Conservation (phyloP, 2,797 vertebrate species). For the Lates japonicus region DNA sequence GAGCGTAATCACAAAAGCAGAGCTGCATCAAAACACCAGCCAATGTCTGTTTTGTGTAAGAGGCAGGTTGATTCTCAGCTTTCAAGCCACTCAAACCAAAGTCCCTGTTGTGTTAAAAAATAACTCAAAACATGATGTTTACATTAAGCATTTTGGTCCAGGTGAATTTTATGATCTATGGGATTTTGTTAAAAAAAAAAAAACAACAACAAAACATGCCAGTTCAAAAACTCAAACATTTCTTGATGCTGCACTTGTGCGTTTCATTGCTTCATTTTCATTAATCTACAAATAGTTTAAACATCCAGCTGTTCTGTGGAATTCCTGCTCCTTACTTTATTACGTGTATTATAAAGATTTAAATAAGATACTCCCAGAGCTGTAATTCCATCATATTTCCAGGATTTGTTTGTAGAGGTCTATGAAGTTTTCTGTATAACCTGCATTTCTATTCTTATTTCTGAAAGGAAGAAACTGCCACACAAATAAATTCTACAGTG, state of each 20-base stretch:
- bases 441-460: neutral
- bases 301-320: neutral
- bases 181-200: neutral
- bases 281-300: conserved; percentile 1
- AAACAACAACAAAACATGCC: neutral
- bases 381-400: neutral
- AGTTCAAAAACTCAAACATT: neutral
- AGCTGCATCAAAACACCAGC: neutral
- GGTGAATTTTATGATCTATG: conserved; percentile 13
- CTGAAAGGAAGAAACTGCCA: neutral
- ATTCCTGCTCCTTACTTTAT: neutral
- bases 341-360: neutral
- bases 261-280: neutral
- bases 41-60: conserved; percentile 14
- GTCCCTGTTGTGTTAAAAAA: neutral
- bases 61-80: neutral
- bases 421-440: neutral
- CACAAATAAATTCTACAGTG: neutral
- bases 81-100: conserved; percentile 15
- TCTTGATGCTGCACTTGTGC: neutral
- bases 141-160: conserved; percentile 6
- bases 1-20: conserved; percentile 37
- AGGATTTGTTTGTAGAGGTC: neutral
- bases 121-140: conserved; percentile 35
- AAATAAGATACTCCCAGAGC: neutral